A percentile compares a stretch with the other conserved stretches of the same genome.
Conservation (phyloP, 2,113 vertebrate species). For the Jaculus jaculus region DNA sequence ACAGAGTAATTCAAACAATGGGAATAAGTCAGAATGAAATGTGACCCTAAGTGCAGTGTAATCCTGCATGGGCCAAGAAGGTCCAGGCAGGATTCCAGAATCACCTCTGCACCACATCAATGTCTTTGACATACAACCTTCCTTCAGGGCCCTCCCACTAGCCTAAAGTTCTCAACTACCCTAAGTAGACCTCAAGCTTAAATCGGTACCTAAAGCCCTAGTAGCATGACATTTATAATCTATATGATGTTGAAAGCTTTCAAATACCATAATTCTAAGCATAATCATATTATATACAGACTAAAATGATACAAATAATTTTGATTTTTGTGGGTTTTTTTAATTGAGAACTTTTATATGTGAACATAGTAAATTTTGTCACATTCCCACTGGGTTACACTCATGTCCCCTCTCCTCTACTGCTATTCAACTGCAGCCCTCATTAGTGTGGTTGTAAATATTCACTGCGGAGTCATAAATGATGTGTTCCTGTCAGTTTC, state of each 20-base stretch:
- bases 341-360: too few relatives aligned
- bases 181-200: not conserved
- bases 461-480: too few relatives aligned
- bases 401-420: too few relatives aligned
- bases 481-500: too few relatives aligned
- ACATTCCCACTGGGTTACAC: too few relatives aligned
- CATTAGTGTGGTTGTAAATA: too few relatives aligned
- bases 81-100: not conserved
- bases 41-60: not conserved
- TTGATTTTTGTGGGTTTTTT: not conserved
- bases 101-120: not conserved
- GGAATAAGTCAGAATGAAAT: not conserved
- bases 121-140: not conserved
- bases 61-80: not conserved
- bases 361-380: too few relatives aligned
- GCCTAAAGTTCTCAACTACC: not conserved
- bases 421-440: too few relatives aligned
- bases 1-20: not conserved
- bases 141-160: not conserved
- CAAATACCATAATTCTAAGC: conserved; percentile 9
- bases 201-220: not conserved
- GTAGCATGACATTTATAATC: not conserved
- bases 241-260: not conserved
- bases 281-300: conserved; percentile 20
- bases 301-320: conserved; percentile 21